These are phyloP conservation scores for Sebastes elongatus DNA, from an alignment of 2,797 vertebrate species.

Conservation along the genomic window DNA sequence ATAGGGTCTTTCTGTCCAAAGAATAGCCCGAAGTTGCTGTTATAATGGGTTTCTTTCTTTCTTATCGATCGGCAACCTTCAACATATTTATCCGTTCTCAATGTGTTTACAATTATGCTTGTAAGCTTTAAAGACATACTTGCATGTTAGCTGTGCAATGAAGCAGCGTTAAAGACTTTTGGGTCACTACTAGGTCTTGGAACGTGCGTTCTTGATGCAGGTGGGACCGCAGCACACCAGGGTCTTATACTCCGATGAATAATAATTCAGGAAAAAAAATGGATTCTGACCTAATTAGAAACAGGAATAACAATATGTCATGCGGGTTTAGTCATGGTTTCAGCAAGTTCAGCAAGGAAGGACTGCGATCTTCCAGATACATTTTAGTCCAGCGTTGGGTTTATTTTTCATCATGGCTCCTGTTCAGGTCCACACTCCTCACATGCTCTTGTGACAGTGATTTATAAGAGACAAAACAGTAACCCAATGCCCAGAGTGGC, in stretches of 20 bases:
- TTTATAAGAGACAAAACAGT: slow-evolving; percentile 54
- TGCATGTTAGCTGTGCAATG: slow-evolving; percentile 36
- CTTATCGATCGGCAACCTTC: slow-evolving; percentile 36
- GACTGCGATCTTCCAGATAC: slow-evolving; percentile 31
- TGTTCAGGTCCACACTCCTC: slow-evolving; percentile 37
- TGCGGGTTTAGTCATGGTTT: slow-evolving; percentile 53
- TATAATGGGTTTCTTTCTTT: slow-evolving; percentile 30
- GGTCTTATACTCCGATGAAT: slow-evolving; percentile 23
- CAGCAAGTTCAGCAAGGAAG: slow-evolving; percentile 21
- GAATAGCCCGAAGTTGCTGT: slow-evolving; percentile 5
- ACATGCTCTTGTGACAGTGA: slow-evolving; percentile 46
- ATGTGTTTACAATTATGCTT: slow-evolving; percentile 58
- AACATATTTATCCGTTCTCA: slow-evolving; percentile 20
- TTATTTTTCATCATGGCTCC: slow-evolving; percentile 53
- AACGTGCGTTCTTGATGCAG: slow-evolving; percentile 28
- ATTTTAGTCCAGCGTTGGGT: slow-evolving; percentile 22
- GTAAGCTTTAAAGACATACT: slow-evolving; percentile 29
- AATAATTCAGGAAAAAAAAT: slow-evolving; percentile 32
- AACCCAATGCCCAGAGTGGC: slow-evolving; percentile 35
- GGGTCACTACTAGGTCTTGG: slow-evolving; percentile 46
- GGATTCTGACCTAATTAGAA: slow-evolving; percentile 54
- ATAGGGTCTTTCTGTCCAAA: slow-evolving; percentile 10
- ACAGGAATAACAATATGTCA: slow-evolving; percentile 51
- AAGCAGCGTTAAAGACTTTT: slow-evolving; percentile 46
- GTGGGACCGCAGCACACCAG: slow-evolving; percentile 24